Conservation (phyloP, 2,888 invertebrate genomes). For the Synanthedon myopaeformis region DNA sequence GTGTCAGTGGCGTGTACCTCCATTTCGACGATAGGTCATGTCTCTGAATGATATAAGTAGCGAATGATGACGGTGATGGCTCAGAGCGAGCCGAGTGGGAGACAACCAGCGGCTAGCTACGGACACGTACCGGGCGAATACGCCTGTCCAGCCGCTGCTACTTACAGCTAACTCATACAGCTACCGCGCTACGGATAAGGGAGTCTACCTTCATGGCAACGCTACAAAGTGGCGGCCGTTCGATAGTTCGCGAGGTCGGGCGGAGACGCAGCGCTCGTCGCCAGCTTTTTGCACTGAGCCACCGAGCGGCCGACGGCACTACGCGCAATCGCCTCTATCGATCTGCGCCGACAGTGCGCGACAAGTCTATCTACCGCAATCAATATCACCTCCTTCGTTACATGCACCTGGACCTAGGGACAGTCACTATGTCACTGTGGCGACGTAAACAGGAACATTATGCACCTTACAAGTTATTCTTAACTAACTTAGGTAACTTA, state of each 20-base stretch:
- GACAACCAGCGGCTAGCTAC: constrained; percentile 26
- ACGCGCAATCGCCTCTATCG: background rate
- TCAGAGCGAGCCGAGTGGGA: constrained; percentile 16
- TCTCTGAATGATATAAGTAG: constrained; percentile 8
- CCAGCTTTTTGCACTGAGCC: constrained; percentile 15
- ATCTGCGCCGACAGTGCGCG: constrained; percentile 6
- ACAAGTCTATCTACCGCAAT: too few species aligned
- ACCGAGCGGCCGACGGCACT: constrained; percentile 17
- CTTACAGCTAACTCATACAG: constrained; percentile 54
- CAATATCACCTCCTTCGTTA: too few species aligned
- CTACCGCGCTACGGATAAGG: constrained; percentile 52
- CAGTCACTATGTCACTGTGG: too few species aligned
- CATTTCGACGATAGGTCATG: background rate
- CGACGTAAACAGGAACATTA: too few species aligned
- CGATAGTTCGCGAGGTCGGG: constrained; percentile 7
- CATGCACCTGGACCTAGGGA: background rate
- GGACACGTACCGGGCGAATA: constrained; percentile 39
- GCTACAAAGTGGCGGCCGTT: constrained; percentile 20
- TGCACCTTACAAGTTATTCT: too few species aligned
- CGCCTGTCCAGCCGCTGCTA: constrained; percentile 29
- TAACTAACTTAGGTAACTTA: too few species aligned
- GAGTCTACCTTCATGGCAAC: constrained; percentile 66
- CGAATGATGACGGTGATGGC: constrained; percentile 12
- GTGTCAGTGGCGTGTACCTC: too few species aligned
- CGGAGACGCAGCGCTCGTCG: constrained; percentile 13